phyloP scores from a whole-genome alignment of 2,888 invertebrate species.

The Caenorhabditis becei region DNA sequence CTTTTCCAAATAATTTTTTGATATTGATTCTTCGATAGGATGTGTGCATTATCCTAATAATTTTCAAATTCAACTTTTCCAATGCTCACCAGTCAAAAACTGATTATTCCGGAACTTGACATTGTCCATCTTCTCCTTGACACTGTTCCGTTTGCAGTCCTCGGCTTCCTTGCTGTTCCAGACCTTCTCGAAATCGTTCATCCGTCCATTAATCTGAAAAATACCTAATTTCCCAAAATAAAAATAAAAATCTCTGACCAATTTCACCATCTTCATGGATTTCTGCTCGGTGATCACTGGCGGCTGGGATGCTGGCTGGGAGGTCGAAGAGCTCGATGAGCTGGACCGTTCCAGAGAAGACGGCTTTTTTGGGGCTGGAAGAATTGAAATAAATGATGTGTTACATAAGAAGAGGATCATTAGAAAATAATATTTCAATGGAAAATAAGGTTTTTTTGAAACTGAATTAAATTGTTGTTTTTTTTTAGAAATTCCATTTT shows the following conservation, averaged over 20 bases:
- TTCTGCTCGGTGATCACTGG: conserved; percentile 6
- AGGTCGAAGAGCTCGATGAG: no score
- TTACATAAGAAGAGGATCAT: not conserved
- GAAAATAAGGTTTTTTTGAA: not conserved
- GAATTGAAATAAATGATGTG: no score
- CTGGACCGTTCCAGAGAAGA: not conserved
- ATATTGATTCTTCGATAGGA: not conserved
- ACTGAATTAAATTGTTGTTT: no score
- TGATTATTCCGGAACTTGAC: conserved; percentile 32
- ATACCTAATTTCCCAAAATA: not conserved
- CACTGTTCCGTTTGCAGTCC: not conserved
- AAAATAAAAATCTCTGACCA: conserved; percentile 16
- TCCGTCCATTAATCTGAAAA: no score
- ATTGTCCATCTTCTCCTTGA: conserved; percentile 4
- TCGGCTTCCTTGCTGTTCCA: conserved; percentile 24
- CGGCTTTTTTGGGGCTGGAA: conserved; percentile 23
- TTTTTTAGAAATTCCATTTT: no score
- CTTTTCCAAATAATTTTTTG: not conserved
- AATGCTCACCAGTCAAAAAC: conserved; percentile 32
- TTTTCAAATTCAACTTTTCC: not conserved
- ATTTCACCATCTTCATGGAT: conserved; percentile 32
- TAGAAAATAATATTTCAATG: not conserved
- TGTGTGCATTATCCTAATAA: not conserved
- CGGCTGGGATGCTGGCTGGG: conserved; percentile 13
- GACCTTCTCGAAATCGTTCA: no score